These are phyloP conservation scores for Metopolophium dirhodum DNA, from an alignment of 1,140 invertebrate genomes.

Conservation along the genomic window DNA sequence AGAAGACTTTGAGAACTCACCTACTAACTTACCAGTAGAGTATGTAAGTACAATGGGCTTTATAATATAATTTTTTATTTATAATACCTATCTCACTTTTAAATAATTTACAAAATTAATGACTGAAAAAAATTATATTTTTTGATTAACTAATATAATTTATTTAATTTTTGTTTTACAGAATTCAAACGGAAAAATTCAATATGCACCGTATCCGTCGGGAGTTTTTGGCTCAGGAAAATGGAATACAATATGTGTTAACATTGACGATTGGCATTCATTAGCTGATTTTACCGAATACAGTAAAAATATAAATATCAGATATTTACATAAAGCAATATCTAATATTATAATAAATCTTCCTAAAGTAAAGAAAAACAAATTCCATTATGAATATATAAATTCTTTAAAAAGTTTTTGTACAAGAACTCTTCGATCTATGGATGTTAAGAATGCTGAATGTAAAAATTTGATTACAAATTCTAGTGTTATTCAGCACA, in stretches of 20 bases:
- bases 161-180: not conserved
- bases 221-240: constrained; percentile 9
- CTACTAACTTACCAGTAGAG: not conserved
- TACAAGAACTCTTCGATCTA: not conserved
- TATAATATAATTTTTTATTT: not conserved
- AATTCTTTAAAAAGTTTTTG: not conserved
- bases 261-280: constrained; percentile 16
- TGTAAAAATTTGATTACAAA: not conserved
- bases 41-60: not conserved
- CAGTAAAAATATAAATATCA: constrained; percentile 18
- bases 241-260: constrained; percentile 37
- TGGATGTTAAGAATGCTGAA: not conserved
- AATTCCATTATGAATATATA: not conserved
- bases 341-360: constrained; percentile 27
- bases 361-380: not conserved
- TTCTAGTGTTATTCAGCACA: not conserved
- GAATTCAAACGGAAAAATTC: not conserved
- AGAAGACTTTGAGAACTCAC: constrained; percentile 70
- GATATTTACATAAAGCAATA: constrained; percentile 15
- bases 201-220: not conserved
- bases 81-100: not conserved
- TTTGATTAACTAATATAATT: not conserved
- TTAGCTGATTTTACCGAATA: constrained; percentile 24
- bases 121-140: not conserved
- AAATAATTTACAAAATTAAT: not conserved